Evolutionary conservation across 2,113 vertebrate species (phyloP), one percentile per base, ranked within the genome.

Genomic region (Sterna hirundo): DNA sequence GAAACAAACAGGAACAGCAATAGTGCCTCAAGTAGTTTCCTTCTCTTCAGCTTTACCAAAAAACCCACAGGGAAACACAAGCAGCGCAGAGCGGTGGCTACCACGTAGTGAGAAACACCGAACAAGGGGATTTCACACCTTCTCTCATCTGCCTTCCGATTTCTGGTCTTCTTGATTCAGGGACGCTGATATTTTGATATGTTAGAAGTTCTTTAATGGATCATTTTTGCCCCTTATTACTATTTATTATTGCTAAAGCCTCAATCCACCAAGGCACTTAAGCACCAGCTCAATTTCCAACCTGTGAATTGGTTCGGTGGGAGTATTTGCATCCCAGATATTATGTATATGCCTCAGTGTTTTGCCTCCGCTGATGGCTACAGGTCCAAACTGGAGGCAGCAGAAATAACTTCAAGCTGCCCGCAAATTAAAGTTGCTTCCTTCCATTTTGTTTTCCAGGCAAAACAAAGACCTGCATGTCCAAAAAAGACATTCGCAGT

Each of bases 141-240:
- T 46, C 78, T 80, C 75, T 92, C 86, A 81, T 88, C 58, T 90
- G 60, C 80, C n/a, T 88, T 86, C 74, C 66, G 68, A 55, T 66
- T 93, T 89, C 76, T 77, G 54, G 61, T 42, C 46, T 81, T 81
- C 68, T 61, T 14, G 6, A 4, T 46, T 66, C 3, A 1, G 55
- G 44, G 30, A 82, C 2, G 27, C 21, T 60, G 42, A 30, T 74
- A 74, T 26, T 89, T 76, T 44, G 47, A 90, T 86, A 88, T 68
- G 92, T 78, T 92, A 86, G 25, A 38, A 90, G 51, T 77, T 88
- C n/a, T 85, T 92, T 74, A 93, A 96, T 72, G 92, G 72, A 92
- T 72, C 15, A 29, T 44, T 90, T 93, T 95, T 81, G 25, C 87
- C 93, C 76, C 68, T 91, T 77, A 88, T 57, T 75, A 69, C 27